Percentiles rank a stretch among this genome's conserved stretches.
phyloP scores from a whole-genome alignment of 2,797 vertebrate genomes.

The Enteromius paludinosus region DNA sequence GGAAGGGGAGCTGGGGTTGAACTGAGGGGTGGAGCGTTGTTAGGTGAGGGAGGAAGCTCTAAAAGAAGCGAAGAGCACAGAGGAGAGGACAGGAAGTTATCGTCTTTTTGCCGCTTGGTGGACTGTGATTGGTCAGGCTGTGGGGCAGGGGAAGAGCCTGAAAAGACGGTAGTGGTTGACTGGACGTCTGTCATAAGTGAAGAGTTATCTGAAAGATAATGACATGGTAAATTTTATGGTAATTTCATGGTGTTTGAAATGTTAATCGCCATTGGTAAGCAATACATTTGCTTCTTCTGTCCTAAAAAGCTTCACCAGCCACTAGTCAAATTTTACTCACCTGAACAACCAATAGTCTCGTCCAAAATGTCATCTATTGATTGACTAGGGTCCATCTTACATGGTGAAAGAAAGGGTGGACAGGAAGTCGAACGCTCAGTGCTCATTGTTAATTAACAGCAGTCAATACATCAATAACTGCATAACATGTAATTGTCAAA shows the following conservation, averaged over 20 bases:
- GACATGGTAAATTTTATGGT: slow-evolving; percentile 20
- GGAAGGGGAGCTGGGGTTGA: slow-evolving; percentile 68
- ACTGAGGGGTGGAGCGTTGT: slow-evolving; percentile 70
- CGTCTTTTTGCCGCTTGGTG: slow-evolving; percentile 70
- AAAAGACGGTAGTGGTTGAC: slow-evolving; percentile 59
- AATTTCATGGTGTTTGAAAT: slow-evolving; percentile 17
- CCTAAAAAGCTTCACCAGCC: background rate
- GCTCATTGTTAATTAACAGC: slow-evolving; percentile 34
- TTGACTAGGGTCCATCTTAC: slow-evolving; percentile 85
- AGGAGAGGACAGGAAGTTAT: slow-evolving; percentile 79
- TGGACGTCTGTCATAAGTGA: slow-evolving; percentile 65
- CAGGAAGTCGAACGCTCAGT: slow-evolving; percentile 23
- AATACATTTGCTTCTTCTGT: background rate
- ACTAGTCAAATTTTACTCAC: slow-evolving; percentile 66
- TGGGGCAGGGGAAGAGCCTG: slow-evolving; percentile 54
- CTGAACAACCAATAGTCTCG: slow-evolving; percentile 75
- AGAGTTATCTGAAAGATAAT: slow-evolving; percentile 63
- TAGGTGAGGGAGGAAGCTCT: slow-evolving; percentile 82
- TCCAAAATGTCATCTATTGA: slow-evolving; percentile 90
- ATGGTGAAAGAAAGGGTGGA: slow-evolving; percentile 44
- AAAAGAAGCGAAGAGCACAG: slow-evolving; percentile 82
- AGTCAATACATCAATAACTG: slow-evolving; percentile 23
- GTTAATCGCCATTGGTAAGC: background rate
- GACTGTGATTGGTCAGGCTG: slow-evolving; percentile 64
- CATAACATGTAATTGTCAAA: slow-evolving; percentile 10